Conservation (phyloP, 2,797 vertebrate genomes). For the Sebastes minor region DNA sequence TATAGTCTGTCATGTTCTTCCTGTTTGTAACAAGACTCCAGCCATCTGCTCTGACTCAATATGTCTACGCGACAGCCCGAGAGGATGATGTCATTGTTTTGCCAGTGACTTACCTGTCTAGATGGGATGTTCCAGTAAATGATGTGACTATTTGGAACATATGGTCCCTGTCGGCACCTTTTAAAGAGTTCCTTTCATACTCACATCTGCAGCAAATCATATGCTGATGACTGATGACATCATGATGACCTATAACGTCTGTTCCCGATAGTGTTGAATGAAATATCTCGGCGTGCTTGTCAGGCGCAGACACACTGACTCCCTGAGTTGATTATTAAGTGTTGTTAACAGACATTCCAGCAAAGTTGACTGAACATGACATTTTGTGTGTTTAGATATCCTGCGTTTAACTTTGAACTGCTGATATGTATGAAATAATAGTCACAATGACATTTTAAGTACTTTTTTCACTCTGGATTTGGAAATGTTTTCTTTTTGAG, state of each 20-base stretch:
- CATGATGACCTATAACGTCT: slow-evolving; percentile 60
- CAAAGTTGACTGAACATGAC: slow-evolving; percentile 2
- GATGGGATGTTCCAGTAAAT: slow-evolving; percentile 48
- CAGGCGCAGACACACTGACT: slow-evolving; percentile 53
- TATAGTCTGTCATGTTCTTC: slow-evolving; percentile 7
- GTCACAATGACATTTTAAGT: not conserved
- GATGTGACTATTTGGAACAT: slow-evolving; percentile 55
- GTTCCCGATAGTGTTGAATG: slow-evolving; percentile 54
- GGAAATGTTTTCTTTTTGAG: not conserved
- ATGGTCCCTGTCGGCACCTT: slow-evolving; percentile 48
- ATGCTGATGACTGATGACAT: slow-evolving; percentile 67
- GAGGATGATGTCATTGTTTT: slow-evolving; percentile 62
- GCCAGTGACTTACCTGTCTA: slow-evolving; percentile 57
- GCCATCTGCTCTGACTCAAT: slow-evolving; percentile 38
- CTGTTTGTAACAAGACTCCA: slow-evolving; percentile 47
- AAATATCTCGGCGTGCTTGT: slow-evolving; percentile 43
- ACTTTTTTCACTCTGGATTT: not conserved
- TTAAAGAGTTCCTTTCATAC: slow-evolving; percentile 28
- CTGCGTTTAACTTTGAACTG: slow-evolving; percentile 5
- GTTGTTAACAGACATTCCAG: slow-evolving; percentile 24
- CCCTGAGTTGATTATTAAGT: slow-evolving; percentile 47
- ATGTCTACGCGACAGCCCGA: not conserved
- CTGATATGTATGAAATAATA: not conserved
- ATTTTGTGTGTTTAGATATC: slow-evolving; percentile 3
- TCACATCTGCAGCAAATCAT: slow-evolving; percentile 72